A percentile compares a stretch with the other conserved stretches of the same genome.
Evolutionary conservation across 37 sponge, comb jelly and placozoan species (phyloP).

Genomic region (Haliclona indistincta): DNA sequence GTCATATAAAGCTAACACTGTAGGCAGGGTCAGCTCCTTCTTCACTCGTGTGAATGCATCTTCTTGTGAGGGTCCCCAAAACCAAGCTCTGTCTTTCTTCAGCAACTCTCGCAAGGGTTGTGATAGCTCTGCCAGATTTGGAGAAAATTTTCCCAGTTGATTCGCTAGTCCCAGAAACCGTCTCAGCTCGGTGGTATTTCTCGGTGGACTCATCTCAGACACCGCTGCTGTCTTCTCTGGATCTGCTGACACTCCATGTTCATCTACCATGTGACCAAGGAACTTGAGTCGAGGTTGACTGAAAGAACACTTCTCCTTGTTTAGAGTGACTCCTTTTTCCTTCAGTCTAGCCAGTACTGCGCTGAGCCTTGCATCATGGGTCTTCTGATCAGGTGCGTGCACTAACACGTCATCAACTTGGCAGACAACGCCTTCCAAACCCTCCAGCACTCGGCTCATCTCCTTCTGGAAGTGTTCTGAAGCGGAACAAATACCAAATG

Average conservation of each 20-base stretch:
- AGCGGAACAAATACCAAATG: slow-evolving; percentile 42
- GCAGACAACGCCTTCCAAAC: slow-evolving; percentile 31
- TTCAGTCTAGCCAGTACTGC: slow-evolving; percentile 19
- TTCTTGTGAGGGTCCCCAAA: slow-evolving; percentile 31
- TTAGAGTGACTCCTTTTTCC: slow-evolving; percentile 26
- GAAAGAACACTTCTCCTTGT: slow-evolving; percentile 4
- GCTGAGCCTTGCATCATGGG: slow-evolving; percentile 21
- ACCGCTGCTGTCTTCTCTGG: slow-evolving; percentile 40
- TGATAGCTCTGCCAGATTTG: slow-evolving; percentile 30
- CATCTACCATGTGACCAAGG: slow-evolving; percentile 41
- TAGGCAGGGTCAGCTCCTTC: slow-evolving; percentile 33
- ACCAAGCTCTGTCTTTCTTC: slow-evolving; percentile 14
- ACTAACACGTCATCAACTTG: slow-evolving; percentile 34
- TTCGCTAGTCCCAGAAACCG: slow-evolving; percentile 41
- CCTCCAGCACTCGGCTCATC: slow-evolving; percentile 23
- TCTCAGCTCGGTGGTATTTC: slow-evolving; percentile 14
- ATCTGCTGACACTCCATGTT: slow-evolving; percentile 23
- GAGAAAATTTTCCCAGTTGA: slow-evolving; percentile 30
- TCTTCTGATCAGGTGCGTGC: not conserved
- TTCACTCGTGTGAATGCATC: slow-evolving; percentile 24
- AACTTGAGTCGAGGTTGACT: not conserved
- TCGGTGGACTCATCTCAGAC: slow-evolving; percentile 26
- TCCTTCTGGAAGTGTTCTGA: slow-evolving; percentile 34
- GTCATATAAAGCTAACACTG: slow-evolving; percentile 38
- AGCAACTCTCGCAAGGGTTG: slow-evolving; percentile 42